Evolutionary conservation across 2,797 vertebrate genomes (phyloP).

Genomic region (Hyperoplus lanceolatus): DNA sequence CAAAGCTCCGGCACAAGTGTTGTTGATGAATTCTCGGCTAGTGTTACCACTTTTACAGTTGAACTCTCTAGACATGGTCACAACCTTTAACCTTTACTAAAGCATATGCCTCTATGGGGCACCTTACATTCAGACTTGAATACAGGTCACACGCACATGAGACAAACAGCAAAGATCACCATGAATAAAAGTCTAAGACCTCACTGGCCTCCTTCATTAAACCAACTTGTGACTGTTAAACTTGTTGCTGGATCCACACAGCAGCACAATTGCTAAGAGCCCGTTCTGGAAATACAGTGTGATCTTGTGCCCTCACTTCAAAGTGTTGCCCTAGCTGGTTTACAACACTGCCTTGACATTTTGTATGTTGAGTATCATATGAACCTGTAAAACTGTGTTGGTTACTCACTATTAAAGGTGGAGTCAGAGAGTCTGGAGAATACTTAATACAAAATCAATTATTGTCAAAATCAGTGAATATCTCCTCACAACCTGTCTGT

Average conservation of each 20-base stretch:
- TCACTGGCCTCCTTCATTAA: not conserved
- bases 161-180: not conserved
- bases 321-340: constrained; percentile 51
- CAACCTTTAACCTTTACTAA: not conserved
- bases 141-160: too few species aligned
- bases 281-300: constrained; percentile 4
- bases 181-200: not conserved
- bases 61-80: not conserved
- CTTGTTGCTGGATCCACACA: not conserved
- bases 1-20: not conserved
- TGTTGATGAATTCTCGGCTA: not conserved
- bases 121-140: not conserved
- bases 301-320: constrained; percentile 57
- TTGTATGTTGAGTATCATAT: constrained; percentile 13
- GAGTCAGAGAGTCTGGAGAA: not conserved
- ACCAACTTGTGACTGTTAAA: constrained; percentile 11
- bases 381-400: constrained; percentile 26
- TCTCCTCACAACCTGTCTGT: too few species aligned
- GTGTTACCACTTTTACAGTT: not conserved
- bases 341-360: constrained; percentile 33
- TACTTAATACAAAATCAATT: too few species aligned
- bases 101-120: not conserved
- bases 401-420: constrained; percentile 5
- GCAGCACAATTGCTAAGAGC: constrained; percentile 11
- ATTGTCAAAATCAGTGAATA: too few species aligned